These are phyloP conservation scores for Clamator glandarius DNA, from an alignment of 2,797 vertebrate species.

Conservation along the genomic window DNA sequence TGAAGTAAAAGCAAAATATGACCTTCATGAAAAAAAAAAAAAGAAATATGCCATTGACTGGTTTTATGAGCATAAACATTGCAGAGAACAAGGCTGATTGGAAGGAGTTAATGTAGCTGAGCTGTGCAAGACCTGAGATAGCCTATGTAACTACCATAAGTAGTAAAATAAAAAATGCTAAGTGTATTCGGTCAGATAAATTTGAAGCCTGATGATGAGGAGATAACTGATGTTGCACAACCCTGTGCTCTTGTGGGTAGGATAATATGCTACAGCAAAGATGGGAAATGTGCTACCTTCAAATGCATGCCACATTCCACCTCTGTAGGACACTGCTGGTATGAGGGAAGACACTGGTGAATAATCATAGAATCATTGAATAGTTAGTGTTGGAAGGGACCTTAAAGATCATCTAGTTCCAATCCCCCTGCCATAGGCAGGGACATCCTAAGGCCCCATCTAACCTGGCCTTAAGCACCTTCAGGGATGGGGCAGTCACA, in stretches of 20 bases:
- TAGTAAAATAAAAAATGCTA: not conserved
- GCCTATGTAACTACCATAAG: not conserved
- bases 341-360: not conserved
- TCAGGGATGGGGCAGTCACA: no score
- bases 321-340: not conserved
- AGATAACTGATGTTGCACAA: not conserved
- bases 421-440: no score
- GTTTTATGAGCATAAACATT: fast-evolving
- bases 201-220: not conserved
- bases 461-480: no score
- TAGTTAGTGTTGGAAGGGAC: no score
- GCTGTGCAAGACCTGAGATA: not conserved
- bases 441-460: no score
- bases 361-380: not conserved
- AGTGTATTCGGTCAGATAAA: not conserved
- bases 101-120: not conserved
- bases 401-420: no score
- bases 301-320: not conserved
- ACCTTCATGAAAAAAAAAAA: not conserved
- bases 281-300: not conserved
- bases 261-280: not conserved
- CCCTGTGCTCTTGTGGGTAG: not conserved
- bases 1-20: not conserved
- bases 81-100: not conserved
- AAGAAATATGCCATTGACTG: not conserved